Base-by-base conservation (phyloP, 2,797 vertebrate genomes). In the Peromyscus aztecus region DNA sequence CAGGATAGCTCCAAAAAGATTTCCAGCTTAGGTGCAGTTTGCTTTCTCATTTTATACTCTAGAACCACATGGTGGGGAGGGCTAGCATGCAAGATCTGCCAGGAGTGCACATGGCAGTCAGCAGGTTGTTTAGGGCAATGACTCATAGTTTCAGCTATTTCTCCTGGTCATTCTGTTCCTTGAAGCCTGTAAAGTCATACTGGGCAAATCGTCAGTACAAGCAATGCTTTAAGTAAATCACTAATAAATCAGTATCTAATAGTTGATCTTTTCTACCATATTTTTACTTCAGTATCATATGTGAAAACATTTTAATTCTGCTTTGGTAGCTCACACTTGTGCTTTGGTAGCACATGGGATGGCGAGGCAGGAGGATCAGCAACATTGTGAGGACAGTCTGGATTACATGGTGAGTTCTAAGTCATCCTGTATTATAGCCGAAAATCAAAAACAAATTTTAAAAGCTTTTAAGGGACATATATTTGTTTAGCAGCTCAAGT, bases 401-500 rank as follows among this genome's bases (percentile, higher is more conserved):
- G 6, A 29, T 13, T 34, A 59, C 6, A 40, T 17, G 3, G 21
- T 63, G 31, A 63, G 19, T n/a, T 63, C 11, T 43, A n/a, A 43
- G 21, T 2, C 73, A n/a, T 9, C 29, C 12, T 24, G 14, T 0
- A 27, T 6, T 16, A 63, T 2, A 61, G 55, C 24, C 7, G 46
- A 55, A 87, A 55, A 76, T n/a, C 21, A 10, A 61, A 75, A 43
- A 23, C 14, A 88, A 31, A 23, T 55, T 57, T 59, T 57, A 59
- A 17, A 87, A 29, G 52, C 14, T 57, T 87, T 73, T 29, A 87
- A 34, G 27, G 4, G 12, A 43, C 3, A 11, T 57, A 43, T 23
- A 40, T 52, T 1, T 85, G 27, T 88, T 95, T 85, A 95, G 85
- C 77, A 95, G 75, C 43, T 95, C 0, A 94, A 84, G 94, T 19